Conservation (phyloP, 2,797 vertebrate genomes). For the Pyrocephalus nanus region DNA sequence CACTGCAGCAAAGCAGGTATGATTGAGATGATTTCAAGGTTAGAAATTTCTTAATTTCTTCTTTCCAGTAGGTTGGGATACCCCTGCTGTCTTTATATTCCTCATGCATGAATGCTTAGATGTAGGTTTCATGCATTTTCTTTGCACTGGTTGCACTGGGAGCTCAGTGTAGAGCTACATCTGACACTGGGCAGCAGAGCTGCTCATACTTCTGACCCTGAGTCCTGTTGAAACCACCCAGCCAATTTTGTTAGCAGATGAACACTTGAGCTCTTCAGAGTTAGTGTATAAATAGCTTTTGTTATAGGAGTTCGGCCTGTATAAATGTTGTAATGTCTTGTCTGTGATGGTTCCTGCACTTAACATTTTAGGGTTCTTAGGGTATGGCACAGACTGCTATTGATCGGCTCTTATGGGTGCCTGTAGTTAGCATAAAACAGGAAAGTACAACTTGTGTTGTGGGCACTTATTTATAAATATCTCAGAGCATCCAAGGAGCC, state of each 20-base stretch:
- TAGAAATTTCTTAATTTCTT: background rate
- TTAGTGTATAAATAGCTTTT: constrained; percentile 57
- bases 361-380: constrained; percentile 54
- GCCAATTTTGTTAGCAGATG: background rate
- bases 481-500: background rate
- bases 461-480: background rate
- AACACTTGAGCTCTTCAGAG: background rate
- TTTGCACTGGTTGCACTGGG: background rate
- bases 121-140: background rate
- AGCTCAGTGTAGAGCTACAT: background rate
- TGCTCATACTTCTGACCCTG: background rate
- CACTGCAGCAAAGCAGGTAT: background rate
- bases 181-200: background rate
- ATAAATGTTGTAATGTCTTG: constrained; percentile 4
- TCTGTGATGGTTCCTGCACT: constrained; percentile 62
- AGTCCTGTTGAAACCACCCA: background rate
- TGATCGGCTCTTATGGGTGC: constrained; percentile 20
- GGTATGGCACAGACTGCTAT: constrained; percentile 46
- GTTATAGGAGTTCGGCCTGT: background rate
- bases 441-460: background rate
- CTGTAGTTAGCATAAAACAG: constrained; percentile 38
- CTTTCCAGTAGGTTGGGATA: background rate
- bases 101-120: too few relatives aligned
- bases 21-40: background rate
- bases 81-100: background rate